Evolutionary conservation across 1,140 invertebrate species (phyloP).

Genomic region (Coptotermes formosanus): DNA sequence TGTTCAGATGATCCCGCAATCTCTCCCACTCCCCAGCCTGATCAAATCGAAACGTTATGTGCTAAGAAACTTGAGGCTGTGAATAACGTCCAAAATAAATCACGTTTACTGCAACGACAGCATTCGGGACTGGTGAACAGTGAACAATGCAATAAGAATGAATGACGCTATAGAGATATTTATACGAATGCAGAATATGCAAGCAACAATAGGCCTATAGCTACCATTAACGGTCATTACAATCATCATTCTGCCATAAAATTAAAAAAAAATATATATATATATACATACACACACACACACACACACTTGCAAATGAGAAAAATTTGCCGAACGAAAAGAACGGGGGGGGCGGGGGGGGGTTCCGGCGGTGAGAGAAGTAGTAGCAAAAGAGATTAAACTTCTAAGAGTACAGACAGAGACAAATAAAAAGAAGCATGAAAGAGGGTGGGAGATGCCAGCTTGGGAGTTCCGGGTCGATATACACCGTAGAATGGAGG

Average conservation of each 20-base stretch:
- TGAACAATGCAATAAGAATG: no score
- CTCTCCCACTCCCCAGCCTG: no score
- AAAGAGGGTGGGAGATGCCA: constrained; percentile 18
- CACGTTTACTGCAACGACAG: no score
- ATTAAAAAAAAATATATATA: no score
- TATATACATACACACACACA: no score
- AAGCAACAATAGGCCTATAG: background rate
- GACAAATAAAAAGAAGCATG: constrained; percentile 23
- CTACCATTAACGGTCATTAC: background rate
- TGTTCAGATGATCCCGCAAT: no score
- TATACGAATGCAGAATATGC: no score
- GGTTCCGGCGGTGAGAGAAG: background rate
- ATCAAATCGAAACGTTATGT: no score
- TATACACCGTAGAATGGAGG: background rate
- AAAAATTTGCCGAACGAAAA: background rate
- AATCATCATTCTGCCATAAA: background rate
- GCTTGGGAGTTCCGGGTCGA: background rate
- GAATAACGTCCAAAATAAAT: no score
- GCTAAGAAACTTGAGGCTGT: no score
- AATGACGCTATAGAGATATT: no score
- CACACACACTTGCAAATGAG: background rate
- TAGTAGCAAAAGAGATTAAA: background rate
- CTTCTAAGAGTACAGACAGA: background rate
- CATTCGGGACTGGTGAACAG: no score
- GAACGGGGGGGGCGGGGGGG: background rate